Evolutionary conservation across 2,797 vertebrate genomes (phyloP), one percentile per base, ranked within the genome.

Genomic region (Neosalanx taihuensis): DNA sequence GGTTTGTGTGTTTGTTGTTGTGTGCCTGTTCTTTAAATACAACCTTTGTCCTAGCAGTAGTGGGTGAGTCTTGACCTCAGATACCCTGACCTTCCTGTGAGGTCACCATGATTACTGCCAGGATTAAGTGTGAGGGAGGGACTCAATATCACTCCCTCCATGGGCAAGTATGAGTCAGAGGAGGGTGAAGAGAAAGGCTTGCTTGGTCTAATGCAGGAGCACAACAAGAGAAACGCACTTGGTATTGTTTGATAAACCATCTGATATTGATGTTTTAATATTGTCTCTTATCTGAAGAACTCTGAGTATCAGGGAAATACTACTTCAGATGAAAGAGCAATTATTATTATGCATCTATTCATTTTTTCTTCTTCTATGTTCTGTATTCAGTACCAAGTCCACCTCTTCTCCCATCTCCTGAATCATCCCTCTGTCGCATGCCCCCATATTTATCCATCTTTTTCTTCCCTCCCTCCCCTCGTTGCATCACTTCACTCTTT

Each of bases 1-100:
- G n/a, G 37, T 46, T 46, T 46, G 41, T 46, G 41, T 46, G 41
- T 46, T 9, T 46, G 41, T 12, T 46, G 41, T 9, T 13, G 41
- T 46, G 41, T 13, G 12, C 41, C 13, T 78, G 69, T 81, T 85
- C 81, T 81, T 84, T 83, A 84, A 76, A 77, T 73, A 74, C 74
- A 13, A 77, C 81, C 87, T 82, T 82, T 71, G 84, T 85, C 77
- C 71, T 64, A 13, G 20, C 56, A 5, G n/a, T 70, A 78, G 49
- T 65, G 75, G 68, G 23, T 13, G 51, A 17, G 66, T 7, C 49
- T 17, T 75, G 72, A 56, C 74, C 72, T 31, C 63, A 70, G 75
- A 83, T 33, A 60, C 5, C 15, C 71, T 81, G 69, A 82, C 76
- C 72, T 62, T 70, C 64, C 60, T 9, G 18, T 67, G 23, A 73